Evolutionary conservation across 2,797 vertebrate genomes (phyloP).

Genomic region (Argyrosomus regius): DNA sequence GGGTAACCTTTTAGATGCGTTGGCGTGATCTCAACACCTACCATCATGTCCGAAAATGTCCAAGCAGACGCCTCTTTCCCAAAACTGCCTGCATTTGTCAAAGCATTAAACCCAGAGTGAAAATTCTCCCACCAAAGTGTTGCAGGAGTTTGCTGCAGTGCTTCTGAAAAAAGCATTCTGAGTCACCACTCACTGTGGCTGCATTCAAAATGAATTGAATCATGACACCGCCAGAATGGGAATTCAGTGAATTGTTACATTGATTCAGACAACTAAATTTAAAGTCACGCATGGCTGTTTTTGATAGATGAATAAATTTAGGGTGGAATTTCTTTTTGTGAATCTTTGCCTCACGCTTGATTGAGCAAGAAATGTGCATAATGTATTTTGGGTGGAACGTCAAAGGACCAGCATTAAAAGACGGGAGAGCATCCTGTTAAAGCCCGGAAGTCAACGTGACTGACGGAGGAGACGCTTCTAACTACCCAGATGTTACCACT

Average conservation of each 20-base stretch:
- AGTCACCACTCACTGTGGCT: neutral
- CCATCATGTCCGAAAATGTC: neutral
- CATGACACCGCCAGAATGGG: neutral
- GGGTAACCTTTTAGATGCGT: no score
- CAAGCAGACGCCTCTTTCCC: neutral
- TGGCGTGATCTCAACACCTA: no score
- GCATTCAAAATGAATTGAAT: neutral
- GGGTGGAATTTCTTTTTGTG: neutral
- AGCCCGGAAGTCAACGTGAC: neutral
- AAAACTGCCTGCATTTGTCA: neutral
- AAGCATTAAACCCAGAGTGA: neutral
- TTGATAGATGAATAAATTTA: no score
- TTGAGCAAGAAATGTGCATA: neutral
- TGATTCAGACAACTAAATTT: neutral
- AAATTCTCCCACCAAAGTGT: neutral
- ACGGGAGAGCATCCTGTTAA: neutral
- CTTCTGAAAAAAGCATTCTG: neutral
- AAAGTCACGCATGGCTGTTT: neutral
- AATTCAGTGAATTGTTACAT: neutral
- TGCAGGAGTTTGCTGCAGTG: neutral
- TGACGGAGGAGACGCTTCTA: neutral
- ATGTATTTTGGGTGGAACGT: neutral
- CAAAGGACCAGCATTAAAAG: neutral
- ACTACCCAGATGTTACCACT: conserved; percentile 25
- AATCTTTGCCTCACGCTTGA: neutral